Base-by-base conservation (phyloP, 2,797 vertebrate species). In the Chaetodon trifasciatus region DNA sequence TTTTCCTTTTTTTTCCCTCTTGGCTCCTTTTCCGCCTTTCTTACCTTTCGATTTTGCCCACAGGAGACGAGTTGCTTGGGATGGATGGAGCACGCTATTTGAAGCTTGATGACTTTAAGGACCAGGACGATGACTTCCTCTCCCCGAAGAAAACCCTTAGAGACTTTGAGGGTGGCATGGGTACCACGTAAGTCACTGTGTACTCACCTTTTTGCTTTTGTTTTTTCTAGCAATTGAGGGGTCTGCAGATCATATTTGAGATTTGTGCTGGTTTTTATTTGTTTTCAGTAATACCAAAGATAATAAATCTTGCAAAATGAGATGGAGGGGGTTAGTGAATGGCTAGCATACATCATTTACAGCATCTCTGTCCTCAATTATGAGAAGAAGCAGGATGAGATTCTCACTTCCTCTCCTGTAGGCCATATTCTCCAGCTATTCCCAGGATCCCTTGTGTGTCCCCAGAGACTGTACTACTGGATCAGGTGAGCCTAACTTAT, bases 341-440 rank as follows among this genome's bases (percentile, higher is more conserved):
- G 52, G 24, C 50, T 62, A 11, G 24, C 52, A n/a, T 69, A 42
- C 28, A 56, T 67, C 6, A 42, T 35, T 44, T 49, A 23, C 39
- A 23, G 8, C 53, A 24, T 61, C 47, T 58, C 39, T 37, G 37
- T 46, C 55, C 39, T 23, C 23, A 23, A 53, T 23, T 53, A 53
- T 53, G n/a, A 53, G 50, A 23, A 53, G 21, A 17, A 50, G 16
- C 16, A 16, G 17, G 49, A 21, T 50, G 21, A 12, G n/a, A 47
- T 64, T 74, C 21, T 76, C 11, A 40, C 71, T 68, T 47, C 21
- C 56, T 91, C 57, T 80, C 24, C 76, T 44, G 44, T 84, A 99
- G 98, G 88, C 95, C 96, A 21, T 98, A 98, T 84, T 97, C 97
- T 84, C 97, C 97, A 70, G 97, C 97, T 74, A 96, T 98, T 88